A percentile compares a stretch with the other conserved stretches of the same genome.
Conservation (phyloP, 2,888 invertebrate species). For the Hybos culiciformis region DNA sequence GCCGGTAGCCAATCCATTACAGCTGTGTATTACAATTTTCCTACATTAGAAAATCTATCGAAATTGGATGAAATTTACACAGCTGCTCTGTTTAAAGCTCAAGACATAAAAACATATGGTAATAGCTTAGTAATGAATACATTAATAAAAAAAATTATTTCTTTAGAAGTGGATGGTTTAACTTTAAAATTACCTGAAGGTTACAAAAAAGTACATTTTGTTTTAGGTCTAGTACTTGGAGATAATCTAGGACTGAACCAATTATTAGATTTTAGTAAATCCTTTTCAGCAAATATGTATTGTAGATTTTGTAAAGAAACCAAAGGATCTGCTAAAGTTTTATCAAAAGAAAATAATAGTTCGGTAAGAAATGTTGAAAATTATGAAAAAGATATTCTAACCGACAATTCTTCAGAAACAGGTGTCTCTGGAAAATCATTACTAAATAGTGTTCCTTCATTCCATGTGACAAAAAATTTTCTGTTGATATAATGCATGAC, state of each 20-base stretch:
- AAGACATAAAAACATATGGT: conserved; percentile 5
- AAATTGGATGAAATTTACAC: conserved; percentile 5
- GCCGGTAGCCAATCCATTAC: conserved; percentile 4
- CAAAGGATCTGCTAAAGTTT: conserved; percentile 3
- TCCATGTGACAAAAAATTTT: conserved; percentile 11
- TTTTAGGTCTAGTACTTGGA: conserved; percentile 2
- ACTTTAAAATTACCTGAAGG: conserved; percentile 1
- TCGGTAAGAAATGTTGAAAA: conserved; percentile 8
- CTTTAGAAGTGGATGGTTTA: conserved; percentile 6
- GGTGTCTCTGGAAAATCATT: conserved; percentile 9
- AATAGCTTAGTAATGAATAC: conserved; percentile 3
- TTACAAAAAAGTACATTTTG: conserved; percentile 1
- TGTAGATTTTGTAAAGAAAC: conserved; percentile 10
- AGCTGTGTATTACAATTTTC: conserved; percentile 5
- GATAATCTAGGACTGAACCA: conserved; percentile 10
- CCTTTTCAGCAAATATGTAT: conserved; percentile 9
- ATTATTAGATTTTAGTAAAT: conserved; percentile 11
- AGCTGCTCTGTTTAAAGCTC: conserved; percentile 5
- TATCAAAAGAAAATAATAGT: conserved; percentile 7
- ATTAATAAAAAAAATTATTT: conserved; percentile 3
- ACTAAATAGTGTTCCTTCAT: conserved; percentile 9
- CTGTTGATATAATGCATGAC: conserved; percentile 14
- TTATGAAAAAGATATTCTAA: conserved; percentile 7
- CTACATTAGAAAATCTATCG: conserved; percentile 2
- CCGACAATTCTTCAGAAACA: conserved; percentile 1